Percentiles rank a stretch among this genome's conserved stretches.
phyloP scores from a whole-genome alignment of 2,113 vertebrate genomes.

The Bufo bufo region DNA sequence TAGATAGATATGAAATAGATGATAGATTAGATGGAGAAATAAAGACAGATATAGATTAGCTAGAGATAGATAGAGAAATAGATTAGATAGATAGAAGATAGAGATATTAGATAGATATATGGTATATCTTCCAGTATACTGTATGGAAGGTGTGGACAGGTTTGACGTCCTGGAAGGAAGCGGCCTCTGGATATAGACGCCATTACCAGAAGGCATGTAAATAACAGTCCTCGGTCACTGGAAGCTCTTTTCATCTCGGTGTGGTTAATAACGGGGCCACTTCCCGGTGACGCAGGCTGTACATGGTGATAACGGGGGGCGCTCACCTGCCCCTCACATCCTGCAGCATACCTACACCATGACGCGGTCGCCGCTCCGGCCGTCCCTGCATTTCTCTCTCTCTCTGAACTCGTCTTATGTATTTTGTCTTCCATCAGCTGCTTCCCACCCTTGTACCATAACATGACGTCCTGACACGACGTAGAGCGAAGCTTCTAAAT shows the following conservation, averaged over 20 bases:
- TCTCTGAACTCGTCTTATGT: not conserved
- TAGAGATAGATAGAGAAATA: too few relatives aligned
- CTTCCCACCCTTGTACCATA: not conserved
- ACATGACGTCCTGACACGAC: constrained; percentile 1
- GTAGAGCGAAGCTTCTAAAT: not conserved
- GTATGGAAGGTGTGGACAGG: too few relatives aligned
- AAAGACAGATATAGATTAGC: too few relatives aligned
- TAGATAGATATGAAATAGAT: too few relatives aligned
- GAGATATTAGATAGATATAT: not conserved
- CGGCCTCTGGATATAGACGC: not conserved
- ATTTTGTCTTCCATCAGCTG: constrained; percentile 16
- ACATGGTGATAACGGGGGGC: not conserved
- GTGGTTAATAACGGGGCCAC: not conserved
- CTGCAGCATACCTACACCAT: constrained; percentile 21
- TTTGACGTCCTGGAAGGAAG: too few relatives aligned
- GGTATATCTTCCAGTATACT: too few relatives aligned
- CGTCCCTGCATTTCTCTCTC: not conserved
- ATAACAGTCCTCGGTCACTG: not conserved
- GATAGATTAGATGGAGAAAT: too few relatives aligned
- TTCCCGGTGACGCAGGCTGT: not conserved
- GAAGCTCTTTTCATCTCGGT: not conserved
- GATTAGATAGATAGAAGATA: too few relatives aligned
- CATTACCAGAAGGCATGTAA: not conserved
- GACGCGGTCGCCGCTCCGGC: not conserved
- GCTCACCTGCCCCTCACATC: not conserved